A percentile compares a stretch with the other conserved stretches of the same genome.
Conservation (phyloP, 2,888 invertebrate genomes). For the Ditula angustiorana region DNA sequence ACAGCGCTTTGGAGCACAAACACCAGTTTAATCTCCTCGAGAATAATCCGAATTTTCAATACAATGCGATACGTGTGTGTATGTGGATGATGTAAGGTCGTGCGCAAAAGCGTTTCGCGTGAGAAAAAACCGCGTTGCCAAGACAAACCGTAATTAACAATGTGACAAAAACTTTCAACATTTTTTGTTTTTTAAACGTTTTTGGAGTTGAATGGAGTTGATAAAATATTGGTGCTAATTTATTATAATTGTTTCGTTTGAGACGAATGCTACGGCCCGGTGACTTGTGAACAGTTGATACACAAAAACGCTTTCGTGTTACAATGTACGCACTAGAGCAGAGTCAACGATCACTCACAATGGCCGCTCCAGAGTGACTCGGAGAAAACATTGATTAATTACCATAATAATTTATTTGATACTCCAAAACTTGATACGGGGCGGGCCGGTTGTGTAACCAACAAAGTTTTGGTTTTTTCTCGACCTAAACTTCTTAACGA, state of each 20-base stretch:
- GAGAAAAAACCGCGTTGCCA: conserved; percentile 24
- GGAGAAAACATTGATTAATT: conserved; percentile 86
- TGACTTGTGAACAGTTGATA: conserved; percentile 58
- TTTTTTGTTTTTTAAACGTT: conserved; percentile 32
- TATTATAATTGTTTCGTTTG: conserved; percentile 32
- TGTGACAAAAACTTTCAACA: conserved; percentile 34
- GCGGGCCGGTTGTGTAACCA: conserved; percentile 74
- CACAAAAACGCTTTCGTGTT: conserved; percentile 74
- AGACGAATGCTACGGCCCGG: conserved; percentile 36
- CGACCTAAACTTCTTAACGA: conserved; percentile 66
- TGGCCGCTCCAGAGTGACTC: conserved; percentile 77
- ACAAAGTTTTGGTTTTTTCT: conserved; percentile 70
- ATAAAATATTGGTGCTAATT: conserved; percentile 38
- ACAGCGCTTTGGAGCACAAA: conserved; percentile 53
- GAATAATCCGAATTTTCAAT: conserved; percentile 70
- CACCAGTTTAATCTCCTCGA: conserved; percentile 54
- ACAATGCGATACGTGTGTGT: conserved; percentile 56
- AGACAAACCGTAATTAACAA: conserved; percentile 33
- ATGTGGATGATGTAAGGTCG: conserved; percentile 42
- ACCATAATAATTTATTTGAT: conserved; percentile 86
- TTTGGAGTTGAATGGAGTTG: conserved; percentile 37
- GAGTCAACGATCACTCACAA: conserved; percentile 83
- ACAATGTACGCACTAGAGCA: conserved; percentile 66
- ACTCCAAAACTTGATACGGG: conserved; percentile 82
- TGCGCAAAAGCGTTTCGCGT: conserved; percentile 50